A percentile compares a stretch with the other conserved stretches of the same genome.
Evolutionary conservation across 2,797 vertebrate species (phyloP).

Genomic region (Rhabdomys pumilio): DNA sequence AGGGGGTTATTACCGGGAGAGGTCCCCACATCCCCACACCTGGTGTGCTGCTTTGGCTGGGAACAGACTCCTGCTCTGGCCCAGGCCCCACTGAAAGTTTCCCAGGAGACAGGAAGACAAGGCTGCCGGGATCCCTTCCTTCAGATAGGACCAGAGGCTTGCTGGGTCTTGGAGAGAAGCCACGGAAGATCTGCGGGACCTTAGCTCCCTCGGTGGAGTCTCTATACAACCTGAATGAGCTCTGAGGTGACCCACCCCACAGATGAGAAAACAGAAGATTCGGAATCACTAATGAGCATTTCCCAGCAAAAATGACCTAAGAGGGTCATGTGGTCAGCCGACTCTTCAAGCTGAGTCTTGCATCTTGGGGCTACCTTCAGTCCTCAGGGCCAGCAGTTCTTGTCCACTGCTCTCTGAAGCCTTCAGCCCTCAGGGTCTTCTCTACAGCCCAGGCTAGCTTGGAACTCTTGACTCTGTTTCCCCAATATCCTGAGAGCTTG

Average conservation of each 20-base stretch:
- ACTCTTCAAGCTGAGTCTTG: too few relatives aligned
- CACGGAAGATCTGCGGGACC: not conserved
- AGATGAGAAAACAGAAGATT: not conserved
- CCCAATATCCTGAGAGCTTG: not conserved
- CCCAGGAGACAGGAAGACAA: not conserved
- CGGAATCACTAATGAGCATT: fast-evolving
- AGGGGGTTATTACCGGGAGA: not conserved
- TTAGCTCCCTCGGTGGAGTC: too few relatives aligned
- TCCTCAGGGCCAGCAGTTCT: not conserved
- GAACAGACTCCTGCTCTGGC: not conserved
- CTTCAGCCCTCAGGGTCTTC: not conserved
- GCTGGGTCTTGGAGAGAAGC: not conserved
- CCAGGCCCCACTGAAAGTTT: fast-evolving
- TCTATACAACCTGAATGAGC: too few relatives aligned
- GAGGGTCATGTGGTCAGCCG: fast-evolving
- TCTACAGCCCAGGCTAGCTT: not conserved
- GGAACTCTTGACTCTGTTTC: not conserved
- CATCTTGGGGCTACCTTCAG: fast-evolving
- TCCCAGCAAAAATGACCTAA: not conserved
- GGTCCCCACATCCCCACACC: not conserved
- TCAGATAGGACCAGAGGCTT: not conserved
- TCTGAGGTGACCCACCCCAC: not conserved
- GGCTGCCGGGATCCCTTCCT: not conserved
- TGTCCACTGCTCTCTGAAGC: not conserved
- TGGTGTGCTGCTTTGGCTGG: not conserved